Conservation (phyloP, 2,113 vertebrate species). For the Aspiorhynchus laticeps region DNA sequence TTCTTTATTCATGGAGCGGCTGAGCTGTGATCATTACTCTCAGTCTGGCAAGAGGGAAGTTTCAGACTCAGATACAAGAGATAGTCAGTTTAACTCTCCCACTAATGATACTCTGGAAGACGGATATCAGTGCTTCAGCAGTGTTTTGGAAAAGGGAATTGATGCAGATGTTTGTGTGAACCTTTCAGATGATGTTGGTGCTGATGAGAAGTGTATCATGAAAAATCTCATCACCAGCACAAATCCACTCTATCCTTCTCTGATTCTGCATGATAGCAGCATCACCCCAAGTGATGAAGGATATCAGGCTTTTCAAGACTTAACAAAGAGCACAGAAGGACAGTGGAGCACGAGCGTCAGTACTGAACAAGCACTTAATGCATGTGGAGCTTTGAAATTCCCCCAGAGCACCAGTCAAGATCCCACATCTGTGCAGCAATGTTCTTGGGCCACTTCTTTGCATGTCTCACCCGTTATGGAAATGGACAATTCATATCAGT, state of each 20-base stretch:
- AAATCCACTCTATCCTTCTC: constrained; percentile 26
- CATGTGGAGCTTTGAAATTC: constrained; percentile 10
- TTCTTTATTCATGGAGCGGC: background rate
- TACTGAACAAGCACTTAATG: background rate
- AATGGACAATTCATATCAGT: constrained; percentile 24
- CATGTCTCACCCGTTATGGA: constrained; percentile 14
- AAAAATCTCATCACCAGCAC: constrained; percentile 5
- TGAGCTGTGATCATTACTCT: constrained; percentile 10
- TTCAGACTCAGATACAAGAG: constrained; percentile 25
- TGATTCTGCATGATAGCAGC: background rate
- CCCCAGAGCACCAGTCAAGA: background rate
- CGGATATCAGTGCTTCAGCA: constrained; percentile 27
- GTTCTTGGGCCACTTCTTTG: background rate
- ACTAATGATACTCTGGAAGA: constrained; percentile 18
- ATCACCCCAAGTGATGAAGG: background rate
- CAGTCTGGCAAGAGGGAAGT: background rate
- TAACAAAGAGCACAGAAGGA: constrained; percentile 20
- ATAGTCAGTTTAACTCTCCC: background rate
- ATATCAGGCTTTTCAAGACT: constrained; percentile 62
- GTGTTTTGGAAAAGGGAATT: background rate
- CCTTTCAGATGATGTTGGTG: background rate
- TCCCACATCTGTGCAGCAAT: background rate
- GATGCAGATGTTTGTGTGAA: background rate
- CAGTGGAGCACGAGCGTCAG: background rate
- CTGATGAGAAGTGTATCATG: background rate